Percentiles rank a stretch among this genome's conserved stretches.
phyloP scores from a whole-genome alignment of 2,113 vertebrate genomes.

The Pachycephala philippinensis region DNA sequence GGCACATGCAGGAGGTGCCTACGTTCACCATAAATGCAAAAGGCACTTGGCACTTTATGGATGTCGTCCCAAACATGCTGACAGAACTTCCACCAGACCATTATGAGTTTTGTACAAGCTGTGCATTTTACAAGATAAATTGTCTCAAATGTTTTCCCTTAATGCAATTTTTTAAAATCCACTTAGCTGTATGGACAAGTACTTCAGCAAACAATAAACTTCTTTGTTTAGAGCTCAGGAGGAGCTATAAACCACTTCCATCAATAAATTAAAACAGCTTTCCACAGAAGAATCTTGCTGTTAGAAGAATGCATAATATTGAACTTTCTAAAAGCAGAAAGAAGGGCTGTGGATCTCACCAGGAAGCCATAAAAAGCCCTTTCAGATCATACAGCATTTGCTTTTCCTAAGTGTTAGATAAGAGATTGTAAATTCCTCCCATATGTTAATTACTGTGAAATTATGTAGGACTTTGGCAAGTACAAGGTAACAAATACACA shows the following conservation, averaged over 20 bases:
- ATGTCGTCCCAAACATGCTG: neutral
- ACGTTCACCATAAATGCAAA: neutral
- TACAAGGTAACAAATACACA: neutral
- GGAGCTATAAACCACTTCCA: slow-evolving; percentile 22
- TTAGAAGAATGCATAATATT: neutral
- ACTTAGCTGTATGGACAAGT: slow-evolving; percentile 16
- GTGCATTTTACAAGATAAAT: neutral
- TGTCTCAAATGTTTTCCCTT: neutral
- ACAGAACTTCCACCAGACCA: neutral
- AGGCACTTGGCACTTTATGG: neutral
- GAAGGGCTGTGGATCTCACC: neutral
- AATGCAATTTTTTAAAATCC: slow-evolving; percentile 14
- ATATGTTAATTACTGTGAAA: neutral
- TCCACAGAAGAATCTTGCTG: neutral
- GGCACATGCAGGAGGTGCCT: neutral
- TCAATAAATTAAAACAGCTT: neutral
- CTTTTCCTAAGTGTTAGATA: neutral
- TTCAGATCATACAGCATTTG: neutral
- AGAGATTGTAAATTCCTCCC: neutral
- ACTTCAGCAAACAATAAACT: slow-evolving; percentile 4
- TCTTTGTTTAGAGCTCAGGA: neutral
- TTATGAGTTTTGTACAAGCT: neutral
- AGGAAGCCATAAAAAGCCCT: neutral
- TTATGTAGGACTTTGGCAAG: neutral
- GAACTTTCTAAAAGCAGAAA: neutral